A percentile compares a stretch with the other conserved stretches of the same genome.
Evolutionary conservation across 2,797 vertebrate species (phyloP).

Genomic region (Pagetopsis macropterus): DNA sequence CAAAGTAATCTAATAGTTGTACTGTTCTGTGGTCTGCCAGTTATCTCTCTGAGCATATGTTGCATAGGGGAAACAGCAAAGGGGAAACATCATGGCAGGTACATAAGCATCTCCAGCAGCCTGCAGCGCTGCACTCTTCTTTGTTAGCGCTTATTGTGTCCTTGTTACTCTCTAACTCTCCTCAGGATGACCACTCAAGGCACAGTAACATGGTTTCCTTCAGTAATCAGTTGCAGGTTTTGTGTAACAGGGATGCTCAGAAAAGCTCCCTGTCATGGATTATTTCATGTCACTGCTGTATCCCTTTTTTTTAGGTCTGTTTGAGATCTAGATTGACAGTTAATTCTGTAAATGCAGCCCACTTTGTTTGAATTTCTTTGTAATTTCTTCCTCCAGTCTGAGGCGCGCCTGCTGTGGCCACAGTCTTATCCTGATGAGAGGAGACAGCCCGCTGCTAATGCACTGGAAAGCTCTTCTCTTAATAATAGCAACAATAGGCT

Average conservation of each 20-base stretch:
- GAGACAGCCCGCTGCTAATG: conserved; percentile 43
- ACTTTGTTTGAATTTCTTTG: conserved; percentile 52
- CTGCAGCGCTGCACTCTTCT: conserved; percentile 9
- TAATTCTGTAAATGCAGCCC: conserved; percentile 55
- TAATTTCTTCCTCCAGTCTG: conserved; percentile 31
- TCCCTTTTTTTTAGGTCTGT: conserved; percentile 4
- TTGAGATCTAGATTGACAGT: conserved; percentile 40
- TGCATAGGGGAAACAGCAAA: conserved; percentile 14
- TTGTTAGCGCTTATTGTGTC: conserved; percentile 26
- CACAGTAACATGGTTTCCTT: conserved; percentile 1
- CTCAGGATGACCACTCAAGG: not conserved
- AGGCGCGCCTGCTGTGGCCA: conserved; percentile 8
- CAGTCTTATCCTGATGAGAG: conserved; percentile 46
- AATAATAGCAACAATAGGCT: conserved; percentile 36
- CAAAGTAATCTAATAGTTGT: conserved; percentile 71
- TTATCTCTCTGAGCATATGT: conserved; percentile 39
- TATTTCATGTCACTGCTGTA: conserved; percentile 3
- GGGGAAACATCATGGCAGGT: conserved; percentile 12
- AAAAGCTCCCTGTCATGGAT: conserved; percentile 16
- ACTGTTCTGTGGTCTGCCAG: conserved; percentile 63
- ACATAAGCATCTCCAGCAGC: conserved; percentile 23
- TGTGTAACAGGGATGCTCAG: conserved; percentile 7
- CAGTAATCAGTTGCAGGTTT: conserved; percentile 9
- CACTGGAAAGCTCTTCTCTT: conserved; percentile 43
- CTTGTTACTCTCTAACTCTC: not conserved